These are phyloP conservation scores for Charanyca ferruginea DNA, from an alignment of 2,888 invertebrate species.

Conservation along the genomic window DNA sequence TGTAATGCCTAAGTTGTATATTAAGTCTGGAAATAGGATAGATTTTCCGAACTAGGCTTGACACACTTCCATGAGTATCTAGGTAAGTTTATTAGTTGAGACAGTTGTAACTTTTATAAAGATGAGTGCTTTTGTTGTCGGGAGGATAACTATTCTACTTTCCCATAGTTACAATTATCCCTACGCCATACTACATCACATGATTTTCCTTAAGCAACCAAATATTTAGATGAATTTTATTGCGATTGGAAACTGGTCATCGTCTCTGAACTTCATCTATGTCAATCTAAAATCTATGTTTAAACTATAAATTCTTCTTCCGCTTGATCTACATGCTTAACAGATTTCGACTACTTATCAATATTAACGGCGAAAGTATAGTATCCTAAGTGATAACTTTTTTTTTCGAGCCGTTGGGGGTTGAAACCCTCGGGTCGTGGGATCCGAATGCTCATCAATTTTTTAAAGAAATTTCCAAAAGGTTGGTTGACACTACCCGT, in stretches of 20 bases:
- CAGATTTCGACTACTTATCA: too few relatives aligned
- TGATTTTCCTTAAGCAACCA: too few relatives aligned
- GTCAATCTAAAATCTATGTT: background rate
- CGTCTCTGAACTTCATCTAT: background rate
- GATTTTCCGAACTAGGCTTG: background rate
- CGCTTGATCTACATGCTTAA: background rate
- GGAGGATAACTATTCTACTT: too few relatives aligned
- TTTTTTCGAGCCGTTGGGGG: too few relatives aligned
- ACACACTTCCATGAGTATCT: background rate
- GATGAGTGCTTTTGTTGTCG: background rate
- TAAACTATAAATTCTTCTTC: background rate
- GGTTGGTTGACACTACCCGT: too few relatives aligned
- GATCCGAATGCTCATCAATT: too few relatives aligned
- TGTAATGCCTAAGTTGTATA: slow-evolving; percentile 16
- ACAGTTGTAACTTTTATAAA: slow-evolving; percentile 1
- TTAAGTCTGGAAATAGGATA: slow-evolving; percentile 9
- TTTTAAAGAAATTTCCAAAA: too few relatives aligned
- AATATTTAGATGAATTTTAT: background rate
- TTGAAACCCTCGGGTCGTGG: too few relatives aligned
- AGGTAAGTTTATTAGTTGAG: background rate
- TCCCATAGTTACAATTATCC: too few relatives aligned
- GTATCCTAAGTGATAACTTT: too few relatives aligned
- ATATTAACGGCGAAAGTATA: too few relatives aligned
- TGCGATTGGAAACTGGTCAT: background rate
- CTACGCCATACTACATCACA: too few relatives aligned